Percentiles rank a stretch among this genome's conserved stretches.
These are phyloP conservation scores for Cataglyphis albicans DNA, from an alignment of 2,888 invertebrate genomes.

Conservation along the genomic window DNA sequence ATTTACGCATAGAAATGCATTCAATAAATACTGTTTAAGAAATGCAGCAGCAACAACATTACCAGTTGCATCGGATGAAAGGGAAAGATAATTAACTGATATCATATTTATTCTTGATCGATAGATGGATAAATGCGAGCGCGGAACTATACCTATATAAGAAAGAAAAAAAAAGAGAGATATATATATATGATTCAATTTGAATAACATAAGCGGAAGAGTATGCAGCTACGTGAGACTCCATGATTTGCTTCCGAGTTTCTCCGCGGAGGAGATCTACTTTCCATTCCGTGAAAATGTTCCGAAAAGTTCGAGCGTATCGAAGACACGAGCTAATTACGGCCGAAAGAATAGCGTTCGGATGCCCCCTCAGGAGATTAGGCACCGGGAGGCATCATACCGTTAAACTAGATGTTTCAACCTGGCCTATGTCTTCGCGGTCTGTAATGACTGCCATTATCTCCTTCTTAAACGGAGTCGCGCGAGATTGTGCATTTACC, in stretches of 20 bases:
- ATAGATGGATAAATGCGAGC: background rate
- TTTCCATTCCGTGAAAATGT: constrained; percentile 64
- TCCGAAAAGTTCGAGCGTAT: constrained; percentile 69
- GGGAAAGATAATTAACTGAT: constrained; percentile 39
- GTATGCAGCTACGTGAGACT: background rate
- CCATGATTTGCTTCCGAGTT: constrained; percentile 49
- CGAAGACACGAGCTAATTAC: constrained; percentile 72
- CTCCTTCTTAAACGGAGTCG: constrained; percentile 27
- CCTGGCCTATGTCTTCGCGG: constrained; percentile 25
- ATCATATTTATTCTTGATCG: constrained; percentile 7
- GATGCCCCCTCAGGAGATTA: constrained; percentile 57
- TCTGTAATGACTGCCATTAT: constrained; percentile 53
- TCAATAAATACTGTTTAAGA: background rate
- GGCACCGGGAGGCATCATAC: constrained; percentile 54
- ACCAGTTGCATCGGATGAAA: background rate
- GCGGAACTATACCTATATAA: background rate
- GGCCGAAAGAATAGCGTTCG: constrained; percentile 56
- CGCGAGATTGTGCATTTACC: constrained; percentile 26
- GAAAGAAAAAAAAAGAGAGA: background rate
- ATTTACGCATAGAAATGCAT: background rate
- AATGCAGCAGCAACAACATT: background rate
- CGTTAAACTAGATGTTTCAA: constrained; percentile 66
- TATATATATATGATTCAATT: background rate
- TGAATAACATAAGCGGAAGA: constrained; percentile 42
- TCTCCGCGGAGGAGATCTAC: constrained; percentile 35